Evolutionary conservation across 2,113 vertebrate genomes (phyloP).

Genomic region (Phycodurus eques): DNA sequence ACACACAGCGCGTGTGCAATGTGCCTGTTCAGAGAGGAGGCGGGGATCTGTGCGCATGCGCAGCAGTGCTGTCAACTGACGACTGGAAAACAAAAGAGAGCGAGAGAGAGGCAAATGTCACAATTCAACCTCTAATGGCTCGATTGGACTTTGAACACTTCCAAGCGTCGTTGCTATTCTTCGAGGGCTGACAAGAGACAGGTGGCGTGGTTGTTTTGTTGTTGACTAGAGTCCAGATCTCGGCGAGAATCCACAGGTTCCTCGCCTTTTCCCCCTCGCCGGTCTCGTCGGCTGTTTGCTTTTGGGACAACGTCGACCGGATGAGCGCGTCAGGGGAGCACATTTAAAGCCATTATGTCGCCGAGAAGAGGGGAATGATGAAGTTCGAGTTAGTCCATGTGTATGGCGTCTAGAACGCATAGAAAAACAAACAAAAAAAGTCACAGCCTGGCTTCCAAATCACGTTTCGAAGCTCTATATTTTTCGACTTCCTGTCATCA

Average conservation of each 20-base stretch:
- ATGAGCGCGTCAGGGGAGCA: not conserved
- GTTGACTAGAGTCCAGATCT: conserved; percentile 11
- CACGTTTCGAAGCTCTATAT: not conserved
- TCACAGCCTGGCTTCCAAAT: not conserved
- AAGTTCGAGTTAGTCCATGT: not conserved
- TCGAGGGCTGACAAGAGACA: conserved; percentile 8
- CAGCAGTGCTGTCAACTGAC: conserved; percentile 37
- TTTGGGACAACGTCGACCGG: not conserved
- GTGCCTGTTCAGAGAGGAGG: conserved; percentile 16
- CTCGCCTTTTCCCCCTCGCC: not conserved
- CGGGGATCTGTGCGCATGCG: conserved; percentile 73
- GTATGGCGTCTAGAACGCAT: conserved; percentile 24
- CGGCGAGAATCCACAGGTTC: conserved; percentile 63
- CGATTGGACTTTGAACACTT: conserved; percentile 8
- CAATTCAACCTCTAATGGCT: conserved; percentile 32
- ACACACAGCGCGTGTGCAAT: conserved; percentile 14
- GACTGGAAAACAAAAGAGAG: conserved; percentile 67
- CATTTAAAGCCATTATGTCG: not conserved
- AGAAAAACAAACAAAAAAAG: conserved; percentile 6
- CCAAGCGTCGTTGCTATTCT: conserved; percentile 5
- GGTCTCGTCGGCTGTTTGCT: not conserved
- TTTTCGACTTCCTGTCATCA: not conserved
- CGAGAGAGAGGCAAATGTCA: conserved; percentile 35
- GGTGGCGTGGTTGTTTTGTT: not conserved
- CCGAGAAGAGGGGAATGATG: not conserved